Conservation (phyloP, 2,113 vertebrate species). For the Ctenodactylus gundi region DNA sequence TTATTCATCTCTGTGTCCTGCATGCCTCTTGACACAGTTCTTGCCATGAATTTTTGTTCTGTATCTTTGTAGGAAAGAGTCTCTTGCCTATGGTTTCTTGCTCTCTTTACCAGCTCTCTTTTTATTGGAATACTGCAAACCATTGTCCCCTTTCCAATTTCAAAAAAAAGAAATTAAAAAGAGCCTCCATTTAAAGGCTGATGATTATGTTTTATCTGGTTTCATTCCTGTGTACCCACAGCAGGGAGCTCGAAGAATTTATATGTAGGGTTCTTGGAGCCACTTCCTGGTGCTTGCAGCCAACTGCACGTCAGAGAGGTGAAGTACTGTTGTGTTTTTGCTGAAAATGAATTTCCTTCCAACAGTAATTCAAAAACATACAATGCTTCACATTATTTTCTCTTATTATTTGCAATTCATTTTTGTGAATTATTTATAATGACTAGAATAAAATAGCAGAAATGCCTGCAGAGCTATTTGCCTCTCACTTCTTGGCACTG, state of each 20-base stretch:
- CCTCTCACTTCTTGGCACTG: neutral
- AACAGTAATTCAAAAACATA: conserved; percentile 50
- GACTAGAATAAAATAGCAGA: neutral
- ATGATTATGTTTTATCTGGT: neutral
- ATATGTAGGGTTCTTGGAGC: neutral
- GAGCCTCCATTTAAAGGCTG: neutral
- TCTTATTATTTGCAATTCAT: neutral
- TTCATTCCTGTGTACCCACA: neutral
- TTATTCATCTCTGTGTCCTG: neutral
- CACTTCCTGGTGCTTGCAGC: neutral
- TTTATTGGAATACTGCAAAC: neutral
- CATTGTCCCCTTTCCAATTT: neutral
- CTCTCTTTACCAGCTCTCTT: neutral
- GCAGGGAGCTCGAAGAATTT: neutral
- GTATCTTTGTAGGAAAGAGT: neutral
- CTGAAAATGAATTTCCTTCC: conserved; percentile 44
- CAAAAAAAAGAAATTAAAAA: conserved; percentile 47
- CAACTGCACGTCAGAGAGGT: neutral
- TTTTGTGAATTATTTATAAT: conserved; percentile 57
- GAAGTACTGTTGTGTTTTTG: conserved; percentile 11
- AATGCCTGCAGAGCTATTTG: neutral
- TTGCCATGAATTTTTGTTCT: neutral
- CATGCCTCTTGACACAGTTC: neutral
- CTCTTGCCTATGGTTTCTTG: neutral
- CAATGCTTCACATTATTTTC: neutral